Evolutionary conservation across 2,797 vertebrate genomes (phyloP).

Genomic region (Psittacula echo): DNA sequence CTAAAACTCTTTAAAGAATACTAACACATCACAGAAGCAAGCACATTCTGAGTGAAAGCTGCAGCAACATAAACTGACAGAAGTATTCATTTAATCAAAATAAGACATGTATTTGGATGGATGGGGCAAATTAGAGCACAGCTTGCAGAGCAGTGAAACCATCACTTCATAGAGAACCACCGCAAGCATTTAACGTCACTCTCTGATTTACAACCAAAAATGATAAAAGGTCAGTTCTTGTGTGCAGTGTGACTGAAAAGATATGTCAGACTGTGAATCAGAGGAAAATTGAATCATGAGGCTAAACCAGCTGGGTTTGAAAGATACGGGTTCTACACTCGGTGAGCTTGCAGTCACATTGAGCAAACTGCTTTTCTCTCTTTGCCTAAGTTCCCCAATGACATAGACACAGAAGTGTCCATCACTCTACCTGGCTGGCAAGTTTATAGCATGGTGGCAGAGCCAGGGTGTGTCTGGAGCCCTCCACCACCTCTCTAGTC

Average conservation of each 20-base stretch:
- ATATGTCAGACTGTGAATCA: not conserved
- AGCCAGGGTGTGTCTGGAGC: not conserved
- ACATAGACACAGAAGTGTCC: not conserved
- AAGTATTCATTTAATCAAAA: slow-evolving; percentile 52
- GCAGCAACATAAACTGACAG: slow-evolving; percentile 29
- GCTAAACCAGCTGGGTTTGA: not conserved
- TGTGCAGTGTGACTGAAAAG: not conserved
- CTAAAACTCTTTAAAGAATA: not conserved
- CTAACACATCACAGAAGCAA: not conserved
- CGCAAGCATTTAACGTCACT: not conserved
- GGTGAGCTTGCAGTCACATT: not conserved
- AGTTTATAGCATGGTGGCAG: not conserved
- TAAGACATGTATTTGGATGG: slow-evolving; percentile 44
- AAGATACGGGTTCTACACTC: not conserved
- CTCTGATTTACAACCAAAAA: slow-evolving; percentile 29
- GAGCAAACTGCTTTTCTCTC: not conserved
- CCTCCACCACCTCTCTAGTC: not conserved
- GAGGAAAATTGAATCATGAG: not conserved
- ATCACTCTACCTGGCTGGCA: not conserved
- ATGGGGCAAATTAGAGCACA: slow-evolving; percentile 47
- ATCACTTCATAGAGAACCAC: slow-evolving; percentile 44
- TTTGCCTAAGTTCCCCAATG: not conserved
- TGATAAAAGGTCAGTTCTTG: slow-evolving; percentile 30
- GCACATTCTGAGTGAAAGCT: slow-evolving; percentile 40
- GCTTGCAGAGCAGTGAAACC: slow-evolving; percentile 43